Conservation (phyloP, 23 tunicate genomes). For the Trididemnum miniatum region DNA sequence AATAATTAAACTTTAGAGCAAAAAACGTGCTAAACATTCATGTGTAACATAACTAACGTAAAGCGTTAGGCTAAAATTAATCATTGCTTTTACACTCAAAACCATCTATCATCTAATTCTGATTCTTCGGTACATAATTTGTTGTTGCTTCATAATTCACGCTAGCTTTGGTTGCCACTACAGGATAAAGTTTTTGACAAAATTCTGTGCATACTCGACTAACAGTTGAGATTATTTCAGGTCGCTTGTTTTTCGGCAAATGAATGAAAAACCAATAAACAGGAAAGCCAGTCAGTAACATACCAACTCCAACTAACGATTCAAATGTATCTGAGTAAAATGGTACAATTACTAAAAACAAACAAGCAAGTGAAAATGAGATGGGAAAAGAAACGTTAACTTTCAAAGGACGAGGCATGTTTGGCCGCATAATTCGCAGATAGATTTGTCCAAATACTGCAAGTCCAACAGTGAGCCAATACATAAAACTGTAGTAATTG, state of each 20-base stretch:
- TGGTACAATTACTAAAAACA: constrained; percentile 82
- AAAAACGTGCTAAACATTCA: too few relatives aligned
- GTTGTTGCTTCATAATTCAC: constrained; percentile 46
- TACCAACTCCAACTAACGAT: constrained; percentile 73
- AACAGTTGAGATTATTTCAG: constrained; percentile 16
- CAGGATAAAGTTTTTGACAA: constrained; percentile 66
- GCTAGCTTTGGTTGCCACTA: constrained; percentile 44
- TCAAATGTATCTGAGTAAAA: constrained; percentile 64
- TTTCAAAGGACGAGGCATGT: constrained; percentile 82
- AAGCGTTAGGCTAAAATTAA: too few relatives aligned
- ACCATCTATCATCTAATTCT: too few relatives aligned
- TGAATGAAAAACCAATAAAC: constrained; percentile 68
- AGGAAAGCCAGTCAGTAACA: constrained; percentile 80
- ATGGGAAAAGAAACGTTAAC: constrained; percentile 74
- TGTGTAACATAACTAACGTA: too few relatives aligned
- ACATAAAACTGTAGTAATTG: constrained; percentile 97
- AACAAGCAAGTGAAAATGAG: constrained; percentile 61
- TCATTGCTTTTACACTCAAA: too few relatives aligned
- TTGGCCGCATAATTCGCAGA: constrained; percentile 65
- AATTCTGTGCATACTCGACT: constrained; percentile 30
- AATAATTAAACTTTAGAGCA: too few relatives aligned
- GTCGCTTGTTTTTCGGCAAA: constrained; percentile 24
- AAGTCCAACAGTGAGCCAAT: constrained; percentile 96
- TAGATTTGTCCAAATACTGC: constrained; percentile 85
- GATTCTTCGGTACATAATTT: too few relatives aligned